phyloP scores from a whole-genome alignment of 1,140 invertebrate species.

The Neelides sp. region DNA sequence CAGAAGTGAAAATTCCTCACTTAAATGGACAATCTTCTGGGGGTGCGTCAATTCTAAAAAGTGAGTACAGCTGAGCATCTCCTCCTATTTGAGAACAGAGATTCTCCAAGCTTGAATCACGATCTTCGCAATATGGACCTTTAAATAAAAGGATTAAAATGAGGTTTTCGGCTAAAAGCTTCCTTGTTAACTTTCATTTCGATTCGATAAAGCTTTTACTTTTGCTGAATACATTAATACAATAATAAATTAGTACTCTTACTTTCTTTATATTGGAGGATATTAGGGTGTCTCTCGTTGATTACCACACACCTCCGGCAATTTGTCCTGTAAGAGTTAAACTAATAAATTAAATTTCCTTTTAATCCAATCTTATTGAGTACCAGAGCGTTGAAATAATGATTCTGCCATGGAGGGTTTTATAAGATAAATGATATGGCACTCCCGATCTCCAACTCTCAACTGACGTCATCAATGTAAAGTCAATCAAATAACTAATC shows the following conservation, averaged over 20 bases:
- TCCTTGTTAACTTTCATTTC: background rate
- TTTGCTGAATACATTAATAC: background rate
- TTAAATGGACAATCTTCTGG: slow-evolving; percentile 23
- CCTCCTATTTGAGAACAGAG: slow-evolving; percentile 33
- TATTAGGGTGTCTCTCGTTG: slow-evolving; percentile 79
- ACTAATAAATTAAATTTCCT: too few relatives aligned
- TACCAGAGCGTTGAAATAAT: too few relatives aligned
- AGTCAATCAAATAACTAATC: too few relatives aligned
- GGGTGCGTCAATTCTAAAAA: slow-evolving; percentile 33
- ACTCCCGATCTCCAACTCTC: too few relatives aligned
- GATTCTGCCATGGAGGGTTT: too few relatives aligned
- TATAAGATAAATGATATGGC: too few relatives aligned
- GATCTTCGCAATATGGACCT: background rate
- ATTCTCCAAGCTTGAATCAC: slow-evolving; percentile 14
- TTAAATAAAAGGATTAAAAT: background rate
- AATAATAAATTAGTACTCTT: slow-evolving; percentile 43
- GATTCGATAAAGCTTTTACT: background rate
- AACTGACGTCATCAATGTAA: too few relatives aligned
- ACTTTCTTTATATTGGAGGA: slow-evolving; percentile 94
- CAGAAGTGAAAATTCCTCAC: too few relatives aligned
- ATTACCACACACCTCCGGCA: slow-evolving; percentile 83
- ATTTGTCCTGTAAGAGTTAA: slow-evolving; percentile 41
- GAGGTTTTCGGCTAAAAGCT: background rate
- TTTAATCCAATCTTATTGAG: too few relatives aligned
- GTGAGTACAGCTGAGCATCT: slow-evolving; percentile 33